phyloP scores from a whole-genome alignment of 2,113 vertebrate genomes.

The Sapajus apella region DNA sequence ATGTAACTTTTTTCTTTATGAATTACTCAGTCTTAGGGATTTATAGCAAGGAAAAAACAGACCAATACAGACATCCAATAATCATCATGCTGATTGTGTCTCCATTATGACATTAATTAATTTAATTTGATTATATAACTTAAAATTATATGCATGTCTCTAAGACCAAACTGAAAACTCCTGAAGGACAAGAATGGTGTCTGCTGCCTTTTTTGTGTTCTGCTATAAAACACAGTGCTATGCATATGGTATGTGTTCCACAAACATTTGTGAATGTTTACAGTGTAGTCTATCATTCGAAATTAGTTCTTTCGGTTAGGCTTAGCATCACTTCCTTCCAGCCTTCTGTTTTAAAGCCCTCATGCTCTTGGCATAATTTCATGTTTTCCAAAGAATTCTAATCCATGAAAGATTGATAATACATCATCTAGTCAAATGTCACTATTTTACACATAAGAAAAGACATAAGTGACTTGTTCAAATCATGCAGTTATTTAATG shows the following conservation, averaged over 20 bases:
- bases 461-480: background rate
- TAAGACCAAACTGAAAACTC: background rate
- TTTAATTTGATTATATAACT: background rate
- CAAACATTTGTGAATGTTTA: background rate
- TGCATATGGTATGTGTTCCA: background rate
- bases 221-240: background rate
- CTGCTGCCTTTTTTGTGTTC: background rate
- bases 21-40: no score
- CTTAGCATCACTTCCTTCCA: background rate
- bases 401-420: background rate
- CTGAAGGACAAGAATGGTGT: background rate
- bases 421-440: background rate
- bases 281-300: background rate
- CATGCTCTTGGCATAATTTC: no score
- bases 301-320: constrained; percentile 19
- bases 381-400: no score
- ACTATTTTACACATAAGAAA: constrained; percentile 1
- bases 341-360: background rate
- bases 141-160: background rate
- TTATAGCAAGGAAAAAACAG: no score
- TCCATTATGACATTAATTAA: background rate
- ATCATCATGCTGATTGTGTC: background rate
- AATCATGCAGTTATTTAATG: background rate
- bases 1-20: no score
- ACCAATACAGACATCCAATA: background rate